Conservation (phyloP, 2,797 vertebrate genomes). For the Distichodus sexfasciatus region DNA sequence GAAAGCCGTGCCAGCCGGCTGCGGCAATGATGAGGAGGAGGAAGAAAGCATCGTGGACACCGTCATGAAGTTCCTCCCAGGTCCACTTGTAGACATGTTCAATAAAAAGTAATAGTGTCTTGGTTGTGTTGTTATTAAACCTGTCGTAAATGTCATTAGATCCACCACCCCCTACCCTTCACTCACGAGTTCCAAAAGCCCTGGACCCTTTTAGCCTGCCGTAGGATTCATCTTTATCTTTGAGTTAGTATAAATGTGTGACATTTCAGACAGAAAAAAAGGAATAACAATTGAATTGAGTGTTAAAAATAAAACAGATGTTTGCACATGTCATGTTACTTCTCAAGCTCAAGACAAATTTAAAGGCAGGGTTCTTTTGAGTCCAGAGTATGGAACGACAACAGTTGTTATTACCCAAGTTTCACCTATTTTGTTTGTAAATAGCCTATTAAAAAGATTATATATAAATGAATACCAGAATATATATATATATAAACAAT, state of each 20-base stretch:
- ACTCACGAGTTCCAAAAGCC: slow-evolving; percentile 49
- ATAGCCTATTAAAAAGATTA: slow-evolving; percentile 67
- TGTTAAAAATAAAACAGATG: slow-evolving; percentile 38
- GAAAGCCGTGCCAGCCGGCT: slow-evolving; percentile 92
- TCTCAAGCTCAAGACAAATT: slow-evolving; percentile 50
- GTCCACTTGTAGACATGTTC: slow-evolving; percentile 97
- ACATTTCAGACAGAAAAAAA: slow-evolving; percentile 18
- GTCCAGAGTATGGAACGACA: slow-evolving; percentile 53
- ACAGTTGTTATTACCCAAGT: slow-evolving; percentile 53
- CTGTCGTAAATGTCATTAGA: slow-evolving; percentile 44
- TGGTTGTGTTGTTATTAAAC: slow-evolving; percentile 28
- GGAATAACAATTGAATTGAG: slow-evolving; percentile 10
- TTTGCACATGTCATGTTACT: slow-evolving; percentile 16
- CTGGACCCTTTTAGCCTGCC: slow-evolving; percentile 47
- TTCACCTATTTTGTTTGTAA: slow-evolving; percentile 73
- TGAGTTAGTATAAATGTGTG: slow-evolving; percentile 37
- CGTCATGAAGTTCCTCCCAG: slow-evolving; percentile 97
- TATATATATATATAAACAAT: slow-evolving; percentile 53
- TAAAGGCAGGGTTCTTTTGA: slow-evolving; percentile 42
- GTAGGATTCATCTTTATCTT: slow-evolving; percentile 51
- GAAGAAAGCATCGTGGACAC: slow-evolving; percentile 96
- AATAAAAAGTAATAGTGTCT: slow-evolving; percentile 86
- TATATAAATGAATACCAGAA: slow-evolving; percentile 48
- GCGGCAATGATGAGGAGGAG: slow-evolving; percentile 91
- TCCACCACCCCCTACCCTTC: slow-evolving; percentile 31